Conservation (phyloP, 1,140 invertebrate species). For the Ericerus pela region DNA sequence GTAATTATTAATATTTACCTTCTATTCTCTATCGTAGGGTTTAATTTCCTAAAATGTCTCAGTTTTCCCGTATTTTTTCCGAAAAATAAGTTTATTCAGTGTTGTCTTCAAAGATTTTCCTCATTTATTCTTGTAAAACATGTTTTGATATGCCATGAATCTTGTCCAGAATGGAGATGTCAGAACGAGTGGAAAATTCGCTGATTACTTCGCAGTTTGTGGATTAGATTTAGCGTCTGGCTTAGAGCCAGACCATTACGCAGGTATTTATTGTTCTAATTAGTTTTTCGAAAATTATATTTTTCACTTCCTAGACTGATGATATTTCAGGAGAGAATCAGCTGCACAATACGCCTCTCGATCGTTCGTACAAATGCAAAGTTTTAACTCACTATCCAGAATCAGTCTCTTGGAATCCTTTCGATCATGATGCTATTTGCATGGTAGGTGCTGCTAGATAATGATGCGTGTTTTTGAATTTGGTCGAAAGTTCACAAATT, state of each 20-base stretch:
- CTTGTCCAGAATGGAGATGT: background rate
- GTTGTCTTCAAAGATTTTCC: too few species aligned
- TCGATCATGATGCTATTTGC: slow-evolving; percentile 86
- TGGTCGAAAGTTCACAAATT: too few species aligned
- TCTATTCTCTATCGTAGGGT: too few species aligned
- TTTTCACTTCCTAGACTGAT: slow-evolving; percentile 2
- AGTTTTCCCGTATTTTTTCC: too few species aligned
- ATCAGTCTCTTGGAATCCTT: slow-evolving; percentile 74
- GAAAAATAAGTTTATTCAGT: too few species aligned
- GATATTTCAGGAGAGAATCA: slow-evolving; percentile 50
- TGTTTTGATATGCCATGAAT: too few species aligned
- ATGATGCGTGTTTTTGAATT: background rate
- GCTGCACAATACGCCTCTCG: slow-evolving; percentile 73
- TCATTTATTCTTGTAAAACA: too few species aligned
- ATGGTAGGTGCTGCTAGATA: slow-evolving; percentile 48
- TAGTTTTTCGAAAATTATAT: background rate
- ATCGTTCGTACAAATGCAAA: slow-evolving; percentile 85
- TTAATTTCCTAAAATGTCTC: too few species aligned
- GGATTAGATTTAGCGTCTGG: slow-evolving; percentile 84
- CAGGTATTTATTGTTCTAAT: slow-evolving; percentile 43
- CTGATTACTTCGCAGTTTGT: slow-evolving; percentile 95
- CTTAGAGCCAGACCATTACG: slow-evolving; percentile 75
- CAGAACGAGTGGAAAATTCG: slow-evolving; percentile 39
- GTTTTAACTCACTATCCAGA: slow-evolving; percentile 89
- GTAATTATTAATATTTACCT: too few species aligned